These are phyloP conservation scores for Stegodyphus dumicola DNA, from an alignment of 1,140 invertebrate genomes.

Conservation along the genomic window DNA sequence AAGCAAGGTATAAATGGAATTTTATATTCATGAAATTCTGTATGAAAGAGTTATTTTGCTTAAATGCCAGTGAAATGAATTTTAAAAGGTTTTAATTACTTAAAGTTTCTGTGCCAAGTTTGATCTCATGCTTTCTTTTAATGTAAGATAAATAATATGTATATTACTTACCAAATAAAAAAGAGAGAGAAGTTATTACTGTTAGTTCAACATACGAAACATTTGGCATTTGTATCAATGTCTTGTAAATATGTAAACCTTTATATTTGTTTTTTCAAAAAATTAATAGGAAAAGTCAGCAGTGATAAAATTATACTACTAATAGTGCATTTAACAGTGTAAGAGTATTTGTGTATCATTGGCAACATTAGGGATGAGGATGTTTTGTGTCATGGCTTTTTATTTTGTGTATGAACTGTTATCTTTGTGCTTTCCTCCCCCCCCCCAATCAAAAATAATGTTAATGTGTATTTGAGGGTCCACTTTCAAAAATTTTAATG, in stretches of 20 bases:
- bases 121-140: not conserved
- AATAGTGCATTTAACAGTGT: slow-evolving; percentile 5
- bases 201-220: not conserved
- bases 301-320: not conserved
- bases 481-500: no score
- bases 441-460: no score
- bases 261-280: not conserved
- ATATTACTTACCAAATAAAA: not conserved
- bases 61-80: not conserved
- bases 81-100: not conserved
- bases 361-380: not conserved
- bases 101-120: not conserved
- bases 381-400: not conserved
- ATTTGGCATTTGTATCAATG: slow-evolving; percentile 1
- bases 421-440: no score
- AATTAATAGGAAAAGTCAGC: not conserved
- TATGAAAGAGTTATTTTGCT: no score
- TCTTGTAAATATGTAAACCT: slow-evolving; percentile 8
- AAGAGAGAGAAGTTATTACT: not conserved
- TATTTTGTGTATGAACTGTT: no score
- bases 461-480: no score
- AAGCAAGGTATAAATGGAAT: no score
- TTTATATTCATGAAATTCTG: no score
- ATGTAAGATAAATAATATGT: not conserved
- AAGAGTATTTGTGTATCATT: not conserved